Percentiles rank a stretch among this genome's conserved stretches.
These are phyloP conservation scores for Mus caroli DNA, from an alignment of 2,797 vertebrate species.

Conservation along the genomic window DNA sequence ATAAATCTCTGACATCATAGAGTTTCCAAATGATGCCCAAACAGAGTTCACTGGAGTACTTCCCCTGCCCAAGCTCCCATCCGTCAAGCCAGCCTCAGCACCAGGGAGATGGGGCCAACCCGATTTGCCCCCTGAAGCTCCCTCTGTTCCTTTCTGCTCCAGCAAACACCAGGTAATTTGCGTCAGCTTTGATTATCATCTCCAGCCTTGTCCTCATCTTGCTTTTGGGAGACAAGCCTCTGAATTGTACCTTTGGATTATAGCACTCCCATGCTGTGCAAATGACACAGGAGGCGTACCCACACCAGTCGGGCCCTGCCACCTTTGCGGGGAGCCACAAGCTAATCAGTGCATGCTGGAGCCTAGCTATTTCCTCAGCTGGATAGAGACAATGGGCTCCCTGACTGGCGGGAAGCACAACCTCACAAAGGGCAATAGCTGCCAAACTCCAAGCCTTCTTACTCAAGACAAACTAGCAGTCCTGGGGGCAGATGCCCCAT, in stretches of 20 bases:
- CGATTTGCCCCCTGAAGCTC: background rate
- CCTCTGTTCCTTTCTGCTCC: background rate
- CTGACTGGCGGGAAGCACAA: background rate
- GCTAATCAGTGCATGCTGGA: background rate
- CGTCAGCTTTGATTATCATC: conserved; percentile 19
- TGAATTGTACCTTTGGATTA: conserved; percentile 58
- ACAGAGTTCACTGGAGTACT: no score
- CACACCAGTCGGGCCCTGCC: background rate
- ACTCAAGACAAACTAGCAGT: background rate
- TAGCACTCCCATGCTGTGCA: conserved; percentile 60
- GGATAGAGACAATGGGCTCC: background rate
- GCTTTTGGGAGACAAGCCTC: background rate
- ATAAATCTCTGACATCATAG: background rate
- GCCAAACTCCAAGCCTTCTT: background rate
- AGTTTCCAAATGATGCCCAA: background rate
- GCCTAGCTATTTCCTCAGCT: conserved; percentile 6
- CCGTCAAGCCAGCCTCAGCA: background rate
- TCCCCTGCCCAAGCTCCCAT: rapidly evolving
- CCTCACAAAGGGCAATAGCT: background rate
- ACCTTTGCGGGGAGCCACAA: background rate
- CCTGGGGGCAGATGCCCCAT: background rate
- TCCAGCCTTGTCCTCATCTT: conserved; percentile 9
- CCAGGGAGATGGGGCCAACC: background rate
- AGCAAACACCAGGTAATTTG: conserved; percentile 67
- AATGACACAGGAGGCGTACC: conserved; percentile 35